Base-by-base conservation (phyloP, 2,888 invertebrate species). In the Aromia moschata region DNA sequence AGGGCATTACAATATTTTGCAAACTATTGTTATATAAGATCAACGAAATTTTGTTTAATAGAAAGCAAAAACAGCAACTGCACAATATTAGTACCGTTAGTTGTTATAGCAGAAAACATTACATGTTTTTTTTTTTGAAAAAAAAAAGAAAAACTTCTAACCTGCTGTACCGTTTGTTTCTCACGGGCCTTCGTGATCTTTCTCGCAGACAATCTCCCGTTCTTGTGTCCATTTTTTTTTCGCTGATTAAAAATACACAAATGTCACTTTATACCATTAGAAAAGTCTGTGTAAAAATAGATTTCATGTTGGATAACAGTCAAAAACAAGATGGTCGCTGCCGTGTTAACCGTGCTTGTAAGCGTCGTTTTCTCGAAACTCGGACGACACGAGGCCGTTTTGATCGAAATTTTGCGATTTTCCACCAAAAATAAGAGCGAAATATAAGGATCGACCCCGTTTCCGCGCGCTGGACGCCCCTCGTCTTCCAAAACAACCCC, bases 121-220 rank as follows among this genome's bases (percentile, higher is more conserved):
- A 12, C 56, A 58, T 56, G 53, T 56, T 56, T 57, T 55, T 18
- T 18, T 16, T n/a, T n/a, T n/a, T n/a, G n/a, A n/a, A n/a, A n/a
- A n/a, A n/a, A n/a, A n/a, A n/a, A n/a, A n/a, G n/a, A 60, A 58
- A 45, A 52, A 33, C 7, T 36, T 69, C 86, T 82, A 79, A 89
- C 89, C 89, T 86, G 83, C 86, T 89, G 79, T 88, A 87, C 75
- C 89, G 83, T 74, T 89, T 87, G 84, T 86, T 90, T 76, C 90
- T 84, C 67, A 89, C 85, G 54, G 89, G 89, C 67, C 89, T 84
- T 74, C 84, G 81, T 64, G 84, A 79, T 77, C 85, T 85, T 71
- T 82, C 84, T 81, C 83, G 67, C 17, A 60, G 60, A 58, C 63
- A 62, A 71, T 83, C 85, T 60, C 76, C 74, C 64, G 77, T 73